Evolutionary conservation across 2,113 vertebrate genomes (phyloP).

Genomic region (Anthoscopus minutus): DNA sequence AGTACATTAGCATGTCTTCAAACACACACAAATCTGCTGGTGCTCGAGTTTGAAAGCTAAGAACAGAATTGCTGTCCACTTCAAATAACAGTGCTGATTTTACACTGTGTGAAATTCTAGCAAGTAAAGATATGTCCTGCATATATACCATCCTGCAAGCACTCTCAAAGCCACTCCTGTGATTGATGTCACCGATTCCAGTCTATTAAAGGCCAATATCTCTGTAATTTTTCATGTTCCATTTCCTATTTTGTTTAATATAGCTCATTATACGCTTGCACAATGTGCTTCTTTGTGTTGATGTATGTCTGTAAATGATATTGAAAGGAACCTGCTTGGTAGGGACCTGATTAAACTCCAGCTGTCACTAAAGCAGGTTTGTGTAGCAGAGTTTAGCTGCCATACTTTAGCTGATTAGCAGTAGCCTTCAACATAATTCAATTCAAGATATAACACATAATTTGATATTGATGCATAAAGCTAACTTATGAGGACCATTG

Average conservation of each 20-base stretch:
- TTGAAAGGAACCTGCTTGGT: background rate
- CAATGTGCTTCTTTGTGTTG: background rate
- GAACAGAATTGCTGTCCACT: background rate
- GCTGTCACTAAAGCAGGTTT: background rate
- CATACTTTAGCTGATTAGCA: background rate
- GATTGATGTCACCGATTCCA: background rate
- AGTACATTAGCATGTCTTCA: background rate
- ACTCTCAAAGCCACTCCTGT: background rate
- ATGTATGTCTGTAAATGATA: background rate
- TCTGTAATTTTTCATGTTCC: conserved; percentile 4
- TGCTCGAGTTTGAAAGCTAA: background rate
- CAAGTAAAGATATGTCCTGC: background rate
- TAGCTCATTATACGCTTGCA: background rate
- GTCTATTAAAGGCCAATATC: background rate
- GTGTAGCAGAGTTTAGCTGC: background rate
- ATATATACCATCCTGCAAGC: background rate
- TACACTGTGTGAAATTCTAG: background rate
- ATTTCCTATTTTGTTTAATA: conserved; percentile 15
- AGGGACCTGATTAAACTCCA: background rate
- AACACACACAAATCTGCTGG: background rate
- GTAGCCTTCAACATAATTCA: background rate
- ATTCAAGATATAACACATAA: background rate
- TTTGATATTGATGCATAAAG: background rate
- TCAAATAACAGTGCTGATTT: background rate
- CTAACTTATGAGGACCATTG: background rate